Evolutionary conservation across 2,113 vertebrate genomes (phyloP).

Genomic region (Protobothrops flavoviridis): DNA sequence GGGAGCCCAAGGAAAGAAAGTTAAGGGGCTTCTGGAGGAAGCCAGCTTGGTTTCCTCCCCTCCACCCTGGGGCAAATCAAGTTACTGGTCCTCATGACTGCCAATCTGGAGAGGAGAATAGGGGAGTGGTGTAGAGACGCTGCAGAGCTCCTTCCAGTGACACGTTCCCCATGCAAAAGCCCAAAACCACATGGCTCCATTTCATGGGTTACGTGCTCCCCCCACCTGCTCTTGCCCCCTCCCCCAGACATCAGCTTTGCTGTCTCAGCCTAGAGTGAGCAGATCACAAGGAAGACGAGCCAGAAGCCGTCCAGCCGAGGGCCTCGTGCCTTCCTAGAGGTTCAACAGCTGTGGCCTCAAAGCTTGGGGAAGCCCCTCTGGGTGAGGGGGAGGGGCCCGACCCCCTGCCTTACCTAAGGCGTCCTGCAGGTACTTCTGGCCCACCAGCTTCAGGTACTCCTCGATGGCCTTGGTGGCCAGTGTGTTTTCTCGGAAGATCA

Average conservation of each 20-base stretch:
- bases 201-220: neutral
- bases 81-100: neutral
- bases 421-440: conserved; percentile 98
- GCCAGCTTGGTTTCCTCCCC: no score
- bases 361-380: neutral
- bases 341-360: neutral
- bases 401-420: conserved; percentile 88
- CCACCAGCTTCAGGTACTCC: conserved; percentile 98
- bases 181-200: neutral
- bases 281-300: neutral
- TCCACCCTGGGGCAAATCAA: neutral
- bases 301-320: neutral
- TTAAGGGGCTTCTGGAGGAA: neutral
- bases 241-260: neutral
- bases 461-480: conserved; percentile 98
- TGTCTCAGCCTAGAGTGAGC: neutral
- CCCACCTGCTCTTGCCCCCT: neutral
- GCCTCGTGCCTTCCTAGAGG: no score
- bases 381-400: neutral
- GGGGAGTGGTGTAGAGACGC: neutral
- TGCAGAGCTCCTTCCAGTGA: neutral
- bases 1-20: neutral
- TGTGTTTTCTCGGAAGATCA: conserved; percentile 98
- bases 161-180: neutral
- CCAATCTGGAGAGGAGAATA: neutral